These are phyloP conservation scores for Hoplostethus mediterraneus DNA, from an alignment of 2,797 vertebrate species.

Conservation along the genomic window DNA sequence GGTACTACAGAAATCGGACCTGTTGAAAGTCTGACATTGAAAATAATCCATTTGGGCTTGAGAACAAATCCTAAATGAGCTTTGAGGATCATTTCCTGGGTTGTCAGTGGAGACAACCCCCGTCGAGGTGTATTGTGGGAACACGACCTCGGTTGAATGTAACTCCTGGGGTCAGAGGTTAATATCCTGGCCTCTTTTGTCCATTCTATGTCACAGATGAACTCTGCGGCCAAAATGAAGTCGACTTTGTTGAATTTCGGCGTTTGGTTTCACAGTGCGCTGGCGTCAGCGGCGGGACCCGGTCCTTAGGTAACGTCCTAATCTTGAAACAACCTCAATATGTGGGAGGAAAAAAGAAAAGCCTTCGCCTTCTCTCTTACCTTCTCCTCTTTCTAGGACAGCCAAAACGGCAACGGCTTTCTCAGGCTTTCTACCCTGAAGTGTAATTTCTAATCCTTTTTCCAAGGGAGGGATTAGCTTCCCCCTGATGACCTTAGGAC, in stretches of 20 bases:
- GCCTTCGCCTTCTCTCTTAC: constrained; percentile 9
- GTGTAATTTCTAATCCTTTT: constrained; percentile 37
- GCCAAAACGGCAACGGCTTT: constrained; percentile 30
- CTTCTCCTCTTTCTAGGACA: constrained; percentile 31
- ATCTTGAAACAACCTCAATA: constrained; percentile 14
- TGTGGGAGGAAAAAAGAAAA: constrained; percentile 11
- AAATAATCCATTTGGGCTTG: not conserved
- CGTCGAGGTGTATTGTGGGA: constrained; percentile 15
- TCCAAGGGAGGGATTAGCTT: constrained; percentile 41
- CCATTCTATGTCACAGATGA: constrained; percentile 45
- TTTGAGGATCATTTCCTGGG: constrained; percentile 2
- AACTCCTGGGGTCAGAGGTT: constrained; percentile 55
- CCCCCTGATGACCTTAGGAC: constrained; percentile 8
- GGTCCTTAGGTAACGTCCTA: constrained; percentile 9
- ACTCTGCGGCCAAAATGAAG: constrained; percentile 38
- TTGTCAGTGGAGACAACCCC: constrained; percentile 2
- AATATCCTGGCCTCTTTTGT: constrained; percentile 39
- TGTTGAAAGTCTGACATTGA: not conserved
- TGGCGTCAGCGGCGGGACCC: not conserved
- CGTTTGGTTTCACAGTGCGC: constrained; percentile 25
- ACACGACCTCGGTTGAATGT: constrained; percentile 37
- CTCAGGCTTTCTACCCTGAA: constrained; percentile 33
- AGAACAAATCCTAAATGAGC: not conserved
- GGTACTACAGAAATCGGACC: not conserved
- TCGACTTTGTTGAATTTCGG: constrained; percentile 20